Evolutionary conservation across 2,888 invertebrate species (phyloP).

Genomic region (Clitarchus hookeri): DNA sequence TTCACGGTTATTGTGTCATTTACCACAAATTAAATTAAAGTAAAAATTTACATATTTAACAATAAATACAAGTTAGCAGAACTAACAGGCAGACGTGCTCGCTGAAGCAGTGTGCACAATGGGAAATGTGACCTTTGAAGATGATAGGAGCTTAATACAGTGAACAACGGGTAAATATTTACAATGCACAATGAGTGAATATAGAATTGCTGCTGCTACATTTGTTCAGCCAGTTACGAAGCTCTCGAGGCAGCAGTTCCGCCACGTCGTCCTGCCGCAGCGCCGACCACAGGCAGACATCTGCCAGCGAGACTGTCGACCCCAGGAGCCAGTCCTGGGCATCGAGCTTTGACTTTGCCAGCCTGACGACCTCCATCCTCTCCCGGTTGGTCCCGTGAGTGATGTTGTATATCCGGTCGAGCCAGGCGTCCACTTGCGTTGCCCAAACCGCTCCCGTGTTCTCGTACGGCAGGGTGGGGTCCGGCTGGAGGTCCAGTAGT

Average conservation of each 20-base stretch:
- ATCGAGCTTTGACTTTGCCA: not conserved
- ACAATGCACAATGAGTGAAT: not conserved
- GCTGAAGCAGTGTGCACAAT: not conserved
- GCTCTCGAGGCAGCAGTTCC: slow-evolving; percentile 53
- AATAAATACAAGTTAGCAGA: not conserved
- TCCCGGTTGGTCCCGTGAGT: slow-evolving; percentile 16
- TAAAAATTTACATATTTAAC: not conserved
- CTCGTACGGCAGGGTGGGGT: slow-evolving; percentile 22
- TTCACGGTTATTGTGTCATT: not conserved
- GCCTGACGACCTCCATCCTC: not conserved
- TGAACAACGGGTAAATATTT: no score
- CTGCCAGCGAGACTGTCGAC: slow-evolving; percentile 24
- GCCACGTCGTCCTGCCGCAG: slow-evolving; percentile 30
- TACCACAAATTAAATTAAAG: not conserved
- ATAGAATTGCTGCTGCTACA: not conserved
- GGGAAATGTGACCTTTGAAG: no score
- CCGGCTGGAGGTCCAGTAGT: slow-evolving; percentile 24
- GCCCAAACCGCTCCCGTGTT: not conserved
- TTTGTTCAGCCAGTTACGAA: slow-evolving; percentile 55
- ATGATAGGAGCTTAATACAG: no score
- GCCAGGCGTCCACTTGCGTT: slow-evolving; percentile 27
- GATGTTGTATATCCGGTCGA: slow-evolving; percentile 24
- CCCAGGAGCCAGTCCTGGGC: slow-evolving; percentile 25
- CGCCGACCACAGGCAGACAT: slow-evolving; percentile 32
- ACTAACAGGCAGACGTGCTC: not conserved